Evolutionary conservation across 2,797 vertebrate species (phyloP), one percentile per base, ranked within the genome.

Genomic region (Eulemur albifrons): DNA sequence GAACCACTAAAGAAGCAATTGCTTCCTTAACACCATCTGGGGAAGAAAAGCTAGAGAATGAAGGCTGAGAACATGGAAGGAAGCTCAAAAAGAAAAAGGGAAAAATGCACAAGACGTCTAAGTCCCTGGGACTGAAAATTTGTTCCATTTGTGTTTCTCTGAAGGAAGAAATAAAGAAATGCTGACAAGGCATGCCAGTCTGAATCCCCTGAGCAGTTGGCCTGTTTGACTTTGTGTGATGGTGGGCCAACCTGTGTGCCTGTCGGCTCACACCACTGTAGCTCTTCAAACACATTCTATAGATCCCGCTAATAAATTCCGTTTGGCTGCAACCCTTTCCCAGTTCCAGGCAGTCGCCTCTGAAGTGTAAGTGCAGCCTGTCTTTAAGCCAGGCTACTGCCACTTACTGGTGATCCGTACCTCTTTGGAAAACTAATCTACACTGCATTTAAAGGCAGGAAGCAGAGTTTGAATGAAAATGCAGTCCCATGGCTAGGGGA

Each of bases 401-500:
- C 97, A 96, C 88, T 97, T 98, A 95, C 98, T 98, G 97, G 97
- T 93, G 97, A 97, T 98, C 96, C 90, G 92, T 72, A 94, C 91
- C 97, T 97, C 88, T 93, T 98, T 97, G 90, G 94, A 98, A 98
- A 98, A 97, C 88, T 91, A 97, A 97, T 97, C 96, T 70, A 90
- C 59, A 7, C 97, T 93, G 95, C 96, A 86, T 97, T 97, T 96
- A 83, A 97, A 98, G 97, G 87, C 94, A 98, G 98, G 98, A 97
- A 97, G 95, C 94, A 9, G 95, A 95, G 96, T 97, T 97, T 97
- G 98, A 98, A 98, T 98, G 95, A 96, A 98, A 98, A 98, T 96
- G 97, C 92, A 97, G 48, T 98, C 97, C 95, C 97, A 81, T 95
- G 98, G 97, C 97, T 98, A 96, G 96, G 98, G 98, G 98, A 98